Base-by-base conservation (phyloP, 2,888 invertebrate species). In the Tridacna crocea region DNA sequence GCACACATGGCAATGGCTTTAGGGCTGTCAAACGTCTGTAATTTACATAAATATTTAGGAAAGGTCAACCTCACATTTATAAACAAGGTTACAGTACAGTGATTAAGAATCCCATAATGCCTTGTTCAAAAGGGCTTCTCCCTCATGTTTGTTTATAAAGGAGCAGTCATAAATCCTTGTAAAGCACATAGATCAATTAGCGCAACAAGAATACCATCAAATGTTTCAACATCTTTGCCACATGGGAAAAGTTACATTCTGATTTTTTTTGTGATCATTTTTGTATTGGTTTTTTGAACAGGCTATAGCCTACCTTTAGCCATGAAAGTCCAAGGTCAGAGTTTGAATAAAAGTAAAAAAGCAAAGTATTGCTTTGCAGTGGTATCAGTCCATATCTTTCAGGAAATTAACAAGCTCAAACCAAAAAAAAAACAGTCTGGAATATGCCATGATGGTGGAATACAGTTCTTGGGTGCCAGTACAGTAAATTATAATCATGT, bases 41-140 rank as follows among this genome's bases (percentile, higher is more conserved):
- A 68, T 68, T 68, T 46, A 68, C 46, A 46, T 70, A 70, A 70
- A 70, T 47, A 70, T 22, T 51, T 70, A 22, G 22, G 2, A 17
- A 26, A 51, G 51, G 46, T 70, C 70, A 70, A n/a, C 48, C 12
- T 17, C 47, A 70, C 47, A 47, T 70, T 70, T 70, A 70, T 70
- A 70, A 70, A 70, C 70, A 70, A 22, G 6, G 70, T 47, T 70
- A 15, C 70, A 51, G 51, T 70, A 51, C 70, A 70, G 26, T 70
- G 70, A 70, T 51, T 51, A 70, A 51, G 70, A 70, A 70, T 70
- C 70, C 70, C 46, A 70, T 70, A 51, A 70, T 51, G 48, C 70
- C 47, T 24, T 70, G 51, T 48, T 70, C 70, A 70, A 70, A 61
- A 70, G 70, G 70, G 51, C 48, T n/a, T 26, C 51, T 51, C n/a